Conservation (phyloP, 2,888 invertebrate genomes). For the Strigamia maritima region DNA sequence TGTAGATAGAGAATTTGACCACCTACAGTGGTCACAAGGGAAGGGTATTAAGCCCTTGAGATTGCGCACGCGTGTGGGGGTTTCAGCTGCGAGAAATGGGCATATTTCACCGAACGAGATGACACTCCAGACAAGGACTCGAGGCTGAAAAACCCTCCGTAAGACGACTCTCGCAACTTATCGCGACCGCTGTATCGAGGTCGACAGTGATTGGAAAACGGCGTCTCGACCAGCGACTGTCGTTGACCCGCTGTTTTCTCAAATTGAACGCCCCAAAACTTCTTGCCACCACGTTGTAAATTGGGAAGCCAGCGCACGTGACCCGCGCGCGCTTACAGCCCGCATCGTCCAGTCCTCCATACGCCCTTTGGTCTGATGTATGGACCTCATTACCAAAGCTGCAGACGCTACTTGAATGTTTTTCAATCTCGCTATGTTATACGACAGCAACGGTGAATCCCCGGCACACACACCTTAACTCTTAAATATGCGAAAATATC, state of each 20-base stretch:
- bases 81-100: constrained; percentile 23
- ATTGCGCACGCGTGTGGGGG: constrained; percentile 16
- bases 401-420: constrained; percentile 15
- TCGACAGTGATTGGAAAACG: background rate
- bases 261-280: constrained; percentile 19
- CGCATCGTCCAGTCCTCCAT: background rate
- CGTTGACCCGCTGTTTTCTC: constrained; percentile 19
- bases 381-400: background rate
- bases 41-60: constrained; percentile 16
- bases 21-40: constrained; percentile 13
- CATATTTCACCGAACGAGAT: constrained; percentile 12
- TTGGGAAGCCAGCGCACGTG: constrained; percentile 5
- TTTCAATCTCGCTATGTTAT: background rate
- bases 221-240: constrained; percentile 15
- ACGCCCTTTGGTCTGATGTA: background rate
- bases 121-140: constrained; percentile 23
- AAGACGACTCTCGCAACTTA: background rate
- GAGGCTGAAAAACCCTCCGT: background rate
- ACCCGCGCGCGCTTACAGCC: background rate
- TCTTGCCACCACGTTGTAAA: constrained; percentile 9
- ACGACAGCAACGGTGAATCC: background rate
- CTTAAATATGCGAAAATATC: background rate
- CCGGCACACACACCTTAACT: background rate
- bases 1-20: constrained; percentile 19
- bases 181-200: background rate